Conservation (phyloP, 2,113 vertebrate species). For the Mus musculus region DNA sequence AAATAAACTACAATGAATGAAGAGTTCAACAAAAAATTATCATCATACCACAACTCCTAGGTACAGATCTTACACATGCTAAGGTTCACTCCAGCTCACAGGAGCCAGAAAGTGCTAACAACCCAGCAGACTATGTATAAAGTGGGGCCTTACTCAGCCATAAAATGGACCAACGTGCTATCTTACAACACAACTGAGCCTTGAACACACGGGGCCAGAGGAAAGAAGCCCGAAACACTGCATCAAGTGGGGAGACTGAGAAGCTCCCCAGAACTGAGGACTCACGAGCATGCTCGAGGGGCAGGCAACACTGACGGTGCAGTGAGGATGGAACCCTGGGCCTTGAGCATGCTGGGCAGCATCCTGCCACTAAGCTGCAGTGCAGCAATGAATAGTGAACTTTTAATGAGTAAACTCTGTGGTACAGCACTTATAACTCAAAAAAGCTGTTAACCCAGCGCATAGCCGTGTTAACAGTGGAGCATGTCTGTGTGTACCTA, state of each 20-base stretch:
- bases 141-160: neutral
- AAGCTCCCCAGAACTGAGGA: neutral
- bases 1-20: neutral
- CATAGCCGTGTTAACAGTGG: neutral
- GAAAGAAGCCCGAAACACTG: neutral
- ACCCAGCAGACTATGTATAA: neutral
- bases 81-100: rapidly evolving
- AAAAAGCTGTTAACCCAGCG: neutral
- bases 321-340: neutral
- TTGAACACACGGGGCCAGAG: rapidly evolving
- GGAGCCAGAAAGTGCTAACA: neutral
- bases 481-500: neutral
- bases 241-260: neutral
- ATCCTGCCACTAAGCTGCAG: neutral
- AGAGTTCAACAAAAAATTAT: neutral
- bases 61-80: neutral
- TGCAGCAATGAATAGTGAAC: neutral
- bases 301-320: neutral
- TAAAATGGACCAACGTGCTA: neutral
- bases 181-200: neutral
- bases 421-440: neutral
- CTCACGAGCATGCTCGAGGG: neutral
- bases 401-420: neutral
- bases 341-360: neutral
- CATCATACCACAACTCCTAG: neutral